A percentile compares a stretch with the other conserved stretches of the same genome.
phyloP scores from a whole-genome alignment of 1,140 invertebrate species.

The Hyles euphorbiae region DNA sequence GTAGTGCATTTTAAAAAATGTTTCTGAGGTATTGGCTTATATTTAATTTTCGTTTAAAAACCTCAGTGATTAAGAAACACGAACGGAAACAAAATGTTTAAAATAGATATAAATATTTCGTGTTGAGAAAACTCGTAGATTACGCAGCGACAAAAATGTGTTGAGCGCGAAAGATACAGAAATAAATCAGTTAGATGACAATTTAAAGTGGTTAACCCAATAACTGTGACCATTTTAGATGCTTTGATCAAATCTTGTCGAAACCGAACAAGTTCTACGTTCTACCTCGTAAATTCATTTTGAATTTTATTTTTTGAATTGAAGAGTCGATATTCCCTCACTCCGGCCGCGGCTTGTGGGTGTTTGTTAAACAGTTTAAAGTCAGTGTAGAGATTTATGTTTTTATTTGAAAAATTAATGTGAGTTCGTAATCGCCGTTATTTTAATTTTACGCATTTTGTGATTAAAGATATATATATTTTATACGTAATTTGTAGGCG shows the following conservation, averaged over 20 bases:
- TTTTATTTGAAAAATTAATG: conserved; percentile 73
- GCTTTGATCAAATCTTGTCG: conserved; percentile 73
- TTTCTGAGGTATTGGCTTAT: too few species aligned
- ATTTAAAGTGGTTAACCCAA: conserved; percentile 77
- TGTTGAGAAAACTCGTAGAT: conserved; percentile 17
- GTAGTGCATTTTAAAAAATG: too few species aligned
- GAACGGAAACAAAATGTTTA: conserved; percentile 4
- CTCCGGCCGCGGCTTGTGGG: conserved; percentile 45
- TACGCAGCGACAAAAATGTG: conserved; percentile 55
- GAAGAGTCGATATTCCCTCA: conserved; percentile 47
- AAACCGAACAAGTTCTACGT: conserved; percentile 46
- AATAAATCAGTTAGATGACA: conserved; percentile 77
- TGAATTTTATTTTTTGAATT: conserved; percentile 25
- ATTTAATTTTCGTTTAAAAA: background rate
- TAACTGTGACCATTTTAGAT: conserved; percentile 77
- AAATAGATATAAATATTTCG: conserved; percentile 13
- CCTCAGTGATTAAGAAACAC: background rate
- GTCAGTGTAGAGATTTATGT: conserved; percentile 68
- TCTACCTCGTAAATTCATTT: conserved; percentile 12
- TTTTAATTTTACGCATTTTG: conserved; percentile 62
- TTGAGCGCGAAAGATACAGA: conserved; percentile 72
- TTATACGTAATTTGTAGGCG: conserved; percentile 23
- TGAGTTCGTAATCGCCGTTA: conserved; percentile 68
- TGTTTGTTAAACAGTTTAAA: conserved; percentile 68
- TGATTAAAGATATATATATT: conserved; percentile 52